Evolutionary conservation across 2,797 vertebrate genomes (phyloP), one percentile per base, ranked within the genome.

Genomic region (Merluccius polli): DNA sequence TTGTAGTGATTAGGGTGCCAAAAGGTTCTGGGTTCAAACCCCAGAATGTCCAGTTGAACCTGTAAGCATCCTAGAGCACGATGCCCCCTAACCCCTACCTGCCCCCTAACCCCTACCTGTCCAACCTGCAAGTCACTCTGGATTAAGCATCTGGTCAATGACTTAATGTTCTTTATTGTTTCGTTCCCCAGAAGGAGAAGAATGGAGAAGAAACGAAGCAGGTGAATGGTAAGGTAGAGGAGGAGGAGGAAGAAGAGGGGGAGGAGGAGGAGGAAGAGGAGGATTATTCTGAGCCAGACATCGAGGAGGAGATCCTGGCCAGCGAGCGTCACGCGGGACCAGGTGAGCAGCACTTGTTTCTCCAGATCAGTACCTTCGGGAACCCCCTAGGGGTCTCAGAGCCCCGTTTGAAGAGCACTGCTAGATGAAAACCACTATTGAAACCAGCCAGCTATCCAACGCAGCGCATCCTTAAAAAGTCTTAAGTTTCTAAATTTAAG

Each of bases 261-360:
- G 94, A 94, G 0, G 94, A 95, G 0, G 94, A 95, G 0, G 94
- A 96, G 0, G 94, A 94, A 1, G 95, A 96, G 0, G 95, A 95
- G 0, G 88, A 91, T 0, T 95, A 95, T 0, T 95, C 94, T 3
- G 95, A 95, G 68, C 89, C 93, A 0, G 95, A 95, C 74, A 93
- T 95, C 0, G 95, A 96, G 29, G 92, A 94, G 1, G 95, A 96
- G 74, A 91, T 95, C 11, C 81, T 91, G 77, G 91, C 93, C 83
- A 93, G 93, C 80, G 77, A 85, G 24, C 87, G 84, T 31, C 88
- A 84, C 59, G 83, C 86, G 0, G 90, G 90, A 67, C 79, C 87
- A 80, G 93, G 94, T 95, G 1, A 84, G 86, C n/a, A 63, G 52
- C 1, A 27, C n/a, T 9, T 10, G 52, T n/a, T 68, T 31, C 29